Conservation (phyloP, 2,888 invertebrate genomes). For the Cosmia pyralina region DNA sequence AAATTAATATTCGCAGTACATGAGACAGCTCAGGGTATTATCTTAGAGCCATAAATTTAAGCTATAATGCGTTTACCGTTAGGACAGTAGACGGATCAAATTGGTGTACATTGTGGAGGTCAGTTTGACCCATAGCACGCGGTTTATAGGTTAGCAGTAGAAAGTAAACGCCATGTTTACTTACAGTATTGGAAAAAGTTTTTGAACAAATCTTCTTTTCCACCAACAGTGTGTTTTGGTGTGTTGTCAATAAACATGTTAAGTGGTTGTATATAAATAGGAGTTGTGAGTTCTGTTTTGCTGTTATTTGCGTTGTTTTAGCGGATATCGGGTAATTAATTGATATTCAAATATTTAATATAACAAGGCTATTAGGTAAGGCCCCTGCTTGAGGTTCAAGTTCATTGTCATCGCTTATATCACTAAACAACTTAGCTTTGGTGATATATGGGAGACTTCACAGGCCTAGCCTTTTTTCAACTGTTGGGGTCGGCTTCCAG, state of each 20-base stretch:
- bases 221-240: constrained; percentile 7
- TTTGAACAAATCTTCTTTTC: constrained; percentile 22
- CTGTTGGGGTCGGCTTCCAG: no score
- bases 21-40: constrained; percentile 46
- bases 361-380: constrained; percentile 20
- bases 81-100: constrained; percentile 61
- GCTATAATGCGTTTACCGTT: constrained; percentile 62
- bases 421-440: constrained; percentile 1
- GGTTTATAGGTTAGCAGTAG: constrained; percentile 58
- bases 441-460: no score
- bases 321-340: constrained; percentile 43
- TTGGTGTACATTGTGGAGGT: constrained; percentile 51
- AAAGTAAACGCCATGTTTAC: constrained; percentile 59
- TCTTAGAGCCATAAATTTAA: constrained; percentile 63
- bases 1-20: constrained; percentile 52
- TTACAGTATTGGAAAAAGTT: constrained; percentile 41
- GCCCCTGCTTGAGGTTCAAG: constrained; percentile 27
- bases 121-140: constrained; percentile 50
- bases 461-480: no score
- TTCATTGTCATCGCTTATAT: constrained; percentile 30
- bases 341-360: constrained; percentile 30
- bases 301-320: constrained; percentile 19
- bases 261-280: constrained; percentile 31
- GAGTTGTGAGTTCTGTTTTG: neutral
- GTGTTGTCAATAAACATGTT: constrained; percentile 22